Percentiles rank a stretch among this genome's conserved stretches.
phyloP scores from a whole-genome alignment of 2,113 vertebrate genomes.

The Haemorhous mexicanus region DNA sequence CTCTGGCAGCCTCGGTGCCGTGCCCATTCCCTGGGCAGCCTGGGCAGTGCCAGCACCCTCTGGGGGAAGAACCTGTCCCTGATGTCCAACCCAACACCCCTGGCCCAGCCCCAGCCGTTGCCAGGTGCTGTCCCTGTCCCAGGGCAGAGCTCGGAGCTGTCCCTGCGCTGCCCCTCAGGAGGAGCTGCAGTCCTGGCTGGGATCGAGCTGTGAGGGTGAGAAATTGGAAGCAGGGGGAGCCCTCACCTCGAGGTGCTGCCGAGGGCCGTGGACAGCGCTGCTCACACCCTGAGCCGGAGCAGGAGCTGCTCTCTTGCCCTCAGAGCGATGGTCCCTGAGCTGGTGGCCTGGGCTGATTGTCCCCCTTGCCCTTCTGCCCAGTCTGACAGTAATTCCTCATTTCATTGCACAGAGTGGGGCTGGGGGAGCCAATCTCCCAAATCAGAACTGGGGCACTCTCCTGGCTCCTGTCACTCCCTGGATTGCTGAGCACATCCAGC shows the following conservation, averaged over 20 bases:
- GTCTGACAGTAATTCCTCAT: neutral
- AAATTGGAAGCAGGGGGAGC: neutral
- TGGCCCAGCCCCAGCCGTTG: accelerated
- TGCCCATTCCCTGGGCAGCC: neutral
- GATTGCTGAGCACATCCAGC: neutral
- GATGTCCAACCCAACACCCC: accelerated
- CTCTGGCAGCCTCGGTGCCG: neutral
- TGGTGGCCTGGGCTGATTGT: neutral
- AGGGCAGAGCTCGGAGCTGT: neutral
- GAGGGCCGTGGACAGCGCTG: accelerated
- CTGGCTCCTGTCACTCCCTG: accelerated
- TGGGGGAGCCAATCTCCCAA: neutral
- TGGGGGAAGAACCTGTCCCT: neutral
- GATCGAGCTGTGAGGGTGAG: neutral
- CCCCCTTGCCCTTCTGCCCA: accelerated
- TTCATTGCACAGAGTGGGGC: neutral
- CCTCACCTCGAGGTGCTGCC: neutral
- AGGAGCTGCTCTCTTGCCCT: neutral
- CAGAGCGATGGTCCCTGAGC: accelerated
- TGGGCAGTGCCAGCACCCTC: neutral
- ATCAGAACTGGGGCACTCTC: neutral
- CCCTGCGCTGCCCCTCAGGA: neutral
- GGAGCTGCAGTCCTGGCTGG: neutral
- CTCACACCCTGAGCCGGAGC: neutral
- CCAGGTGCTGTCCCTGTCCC: neutral